phyloP scores from a whole-genome alignment of 2,888 invertebrate genomes.

The Agrenia bidenticulata region DNA sequence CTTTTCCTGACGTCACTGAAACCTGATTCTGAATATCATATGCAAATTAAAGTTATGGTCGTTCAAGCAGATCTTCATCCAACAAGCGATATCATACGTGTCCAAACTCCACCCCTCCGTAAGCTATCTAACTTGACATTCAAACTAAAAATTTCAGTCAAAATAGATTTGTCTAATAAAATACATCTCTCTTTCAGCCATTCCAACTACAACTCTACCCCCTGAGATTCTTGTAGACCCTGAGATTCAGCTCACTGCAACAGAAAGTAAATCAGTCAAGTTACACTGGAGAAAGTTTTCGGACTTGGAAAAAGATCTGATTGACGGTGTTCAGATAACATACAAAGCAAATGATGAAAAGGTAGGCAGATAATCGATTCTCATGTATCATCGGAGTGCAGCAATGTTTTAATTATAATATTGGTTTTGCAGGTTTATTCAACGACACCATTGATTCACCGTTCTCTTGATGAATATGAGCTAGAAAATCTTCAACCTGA shows the following conservation, averaged over 20 bases:
- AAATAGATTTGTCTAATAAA: not conserved
- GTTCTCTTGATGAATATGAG: conserved; percentile 74
- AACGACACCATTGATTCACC: conserved; percentile 80
- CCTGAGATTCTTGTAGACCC: conserved; percentile 71
- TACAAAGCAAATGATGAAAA: conserved; percentile 80
- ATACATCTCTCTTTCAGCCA: conserved; percentile 30
- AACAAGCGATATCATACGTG: conserved; percentile 71
- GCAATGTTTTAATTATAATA: too few relatives aligned
- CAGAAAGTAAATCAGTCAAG: conserved; percentile 75
- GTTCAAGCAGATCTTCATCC: conserved; percentile 57
- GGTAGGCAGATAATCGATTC: conserved; percentile 46
- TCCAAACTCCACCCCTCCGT: conserved; percentile 66
- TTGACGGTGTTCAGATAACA: conserved; percentile 84
- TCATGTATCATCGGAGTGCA: too few relatives aligned
- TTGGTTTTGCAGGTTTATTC: conserved; percentile 65
- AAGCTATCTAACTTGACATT: conserved; percentile 14
- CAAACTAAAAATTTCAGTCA: too few relatives aligned
- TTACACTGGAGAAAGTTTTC: conserved; percentile 80
- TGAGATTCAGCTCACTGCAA: conserved; percentile 69
- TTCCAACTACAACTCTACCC: conserved; percentile 61
- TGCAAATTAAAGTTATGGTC: conserved; percentile 77
- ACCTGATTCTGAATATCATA: conserved; percentile 77
- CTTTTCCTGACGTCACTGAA: conserved; percentile 76
- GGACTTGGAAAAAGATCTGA: conserved; percentile 76
- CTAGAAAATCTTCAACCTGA: conserved; percentile 76